A percentile compares a stretch with the other conserved stretches of the same genome.
Conservation (phyloP, 2,113 vertebrate genomes). For the Hydrolagus affinis region DNA sequence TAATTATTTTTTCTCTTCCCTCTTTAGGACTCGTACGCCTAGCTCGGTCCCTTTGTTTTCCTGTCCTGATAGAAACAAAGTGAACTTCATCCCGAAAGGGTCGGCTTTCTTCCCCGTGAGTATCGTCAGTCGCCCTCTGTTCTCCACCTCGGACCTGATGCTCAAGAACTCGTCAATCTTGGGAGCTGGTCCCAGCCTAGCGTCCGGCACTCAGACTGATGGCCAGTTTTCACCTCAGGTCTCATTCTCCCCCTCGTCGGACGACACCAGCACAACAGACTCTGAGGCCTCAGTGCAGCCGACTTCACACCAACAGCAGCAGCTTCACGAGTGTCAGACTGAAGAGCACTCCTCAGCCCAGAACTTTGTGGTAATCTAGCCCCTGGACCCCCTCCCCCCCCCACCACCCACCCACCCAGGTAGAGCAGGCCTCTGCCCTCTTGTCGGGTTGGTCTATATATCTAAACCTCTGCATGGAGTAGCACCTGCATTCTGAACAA, state of each 20-base stretch:
- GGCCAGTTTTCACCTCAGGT: conserved; percentile 74
- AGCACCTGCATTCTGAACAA: conserved; percentile 59
- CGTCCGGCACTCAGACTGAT: conserved; percentile 52
- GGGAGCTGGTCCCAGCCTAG: conserved; percentile 43
- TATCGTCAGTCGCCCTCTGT: conserved; percentile 69
- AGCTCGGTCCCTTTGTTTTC: conserved; percentile 82
- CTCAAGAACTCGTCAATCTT: conserved; percentile 59
- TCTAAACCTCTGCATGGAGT: conserved; percentile 73
- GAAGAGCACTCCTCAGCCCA: conserved; percentile 69
- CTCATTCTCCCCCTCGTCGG: conserved; percentile 64
- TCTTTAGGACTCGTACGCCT: conserved; percentile 74
- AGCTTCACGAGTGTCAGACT: conserved; percentile 53
- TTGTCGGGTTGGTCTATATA: conserved; percentile 36
- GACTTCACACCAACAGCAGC: conserved; percentile 50
- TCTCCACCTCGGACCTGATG: conserved; percentile 59
- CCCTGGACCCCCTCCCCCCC: conserved; percentile 9
- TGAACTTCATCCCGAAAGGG: conserved; percentile 96
- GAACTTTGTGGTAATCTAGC: conserved; percentile 70
- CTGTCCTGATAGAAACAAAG: conserved; percentile 99
- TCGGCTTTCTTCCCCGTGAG: conserved; percentile 95
- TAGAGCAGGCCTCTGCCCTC: conserved; percentile 63
- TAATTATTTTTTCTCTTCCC: conserved; percentile 39
- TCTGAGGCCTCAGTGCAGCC: conserved; percentile 52
- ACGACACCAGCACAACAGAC: conserved; percentile 79
- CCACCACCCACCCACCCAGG: conserved; percentile 38